Conservation (phyloP, 2,797 vertebrate species). For the Phylloscopus collybita region DNA sequence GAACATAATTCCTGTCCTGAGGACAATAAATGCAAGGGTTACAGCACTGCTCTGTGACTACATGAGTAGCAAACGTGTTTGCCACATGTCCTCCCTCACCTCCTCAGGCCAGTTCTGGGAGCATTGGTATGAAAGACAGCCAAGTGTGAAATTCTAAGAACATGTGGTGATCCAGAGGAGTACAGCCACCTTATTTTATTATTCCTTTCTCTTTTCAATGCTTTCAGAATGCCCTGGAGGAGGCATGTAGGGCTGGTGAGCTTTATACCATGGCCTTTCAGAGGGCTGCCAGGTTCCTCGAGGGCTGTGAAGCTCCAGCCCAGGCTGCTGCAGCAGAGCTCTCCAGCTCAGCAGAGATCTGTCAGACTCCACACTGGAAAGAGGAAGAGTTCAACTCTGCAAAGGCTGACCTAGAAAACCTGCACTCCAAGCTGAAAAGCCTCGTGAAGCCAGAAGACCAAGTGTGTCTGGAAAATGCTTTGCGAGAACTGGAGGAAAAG, state of each 20-base stretch:
- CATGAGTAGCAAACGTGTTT: not conserved
- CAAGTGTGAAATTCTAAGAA: not conserved
- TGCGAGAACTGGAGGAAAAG: slow-evolving; percentile 79
- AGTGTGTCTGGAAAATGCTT: slow-evolving; percentile 68
- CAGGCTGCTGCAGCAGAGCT: slow-evolving; percentile 60
- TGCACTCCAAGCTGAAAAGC: slow-evolving; percentile 65
- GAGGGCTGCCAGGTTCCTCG: slow-evolving; percentile 65
- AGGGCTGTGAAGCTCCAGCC: slow-evolving; percentile 70
- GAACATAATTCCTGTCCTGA: not conserved
- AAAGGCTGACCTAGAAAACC: slow-evolving; percentile 73
- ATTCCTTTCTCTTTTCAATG: not conserved
- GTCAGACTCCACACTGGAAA: slow-evolving; percentile 54
- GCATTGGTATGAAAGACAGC: not conserved
- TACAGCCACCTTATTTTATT: not conserved
- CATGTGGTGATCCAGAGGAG: not conserved
- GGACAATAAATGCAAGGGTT: not conserved
- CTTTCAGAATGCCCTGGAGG: slow-evolving; percentile 78
- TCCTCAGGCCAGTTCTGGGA: not conserved
- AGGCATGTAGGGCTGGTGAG: slow-evolving; percentile 72
- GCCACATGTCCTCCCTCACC: not conserved
- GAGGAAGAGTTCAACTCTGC: slow-evolving; percentile 79
- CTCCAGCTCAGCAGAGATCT: slow-evolving; percentile 66
- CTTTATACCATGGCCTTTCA: slow-evolving; percentile 72
- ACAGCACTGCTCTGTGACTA: not conserved
- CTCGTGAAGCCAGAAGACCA: slow-evolving; percentile 74